Evolutionary conservation across 2,113 vertebrate species (phyloP), one percentile per base, ranked within the genome.

Genomic region (Clarias macrocephalus): DNA sequence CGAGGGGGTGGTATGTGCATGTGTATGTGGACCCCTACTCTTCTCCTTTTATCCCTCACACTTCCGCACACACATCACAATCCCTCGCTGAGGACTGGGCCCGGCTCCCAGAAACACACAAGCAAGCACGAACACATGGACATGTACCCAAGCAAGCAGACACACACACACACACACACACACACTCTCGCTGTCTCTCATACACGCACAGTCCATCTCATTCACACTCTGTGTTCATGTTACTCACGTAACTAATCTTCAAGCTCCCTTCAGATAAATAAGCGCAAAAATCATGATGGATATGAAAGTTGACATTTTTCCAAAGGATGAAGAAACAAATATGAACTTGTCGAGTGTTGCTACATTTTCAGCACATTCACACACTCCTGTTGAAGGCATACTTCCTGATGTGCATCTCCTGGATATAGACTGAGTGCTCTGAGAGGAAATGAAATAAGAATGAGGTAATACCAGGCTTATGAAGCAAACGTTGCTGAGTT

Each of bases 261-360:
- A 68, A 84, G 73, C 88, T 80, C 28, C 28, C 60, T 56, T 60
- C 60, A 87, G 59, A 77, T 65, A 84, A 85, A 83, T 83, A 83
- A 66, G 42, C 52, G 33, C 77, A 87, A 79, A 87, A 82, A 86
- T 88, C 79, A 72, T 63, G 54, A 68, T 52, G 62, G 85, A 79
- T 87, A 87, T 83, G 62, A 87, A 87, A 85, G 87, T 92, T 90
- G 93, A 93, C 92, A 84, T 76, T 88, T 89, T 93, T 92, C 88
- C 86, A 88, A 86, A 86, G 90, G 90, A 86, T 75, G 85, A 89
- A 83, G 73, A 89, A 89, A 86, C 84, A 86, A 82, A 89, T 59
- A 89, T 73, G 54, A 80, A 60, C 85, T 86, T 89, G 88, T 73
- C 63, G 85, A 89, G 75, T 84, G 88, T 86, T 28, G 76, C 54